Evolutionary conservation across 2,888 invertebrate genomes (phyloP), one percentile per base, ranked within the genome.

Genomic region (Pseudolycoriella hygida): DNA sequence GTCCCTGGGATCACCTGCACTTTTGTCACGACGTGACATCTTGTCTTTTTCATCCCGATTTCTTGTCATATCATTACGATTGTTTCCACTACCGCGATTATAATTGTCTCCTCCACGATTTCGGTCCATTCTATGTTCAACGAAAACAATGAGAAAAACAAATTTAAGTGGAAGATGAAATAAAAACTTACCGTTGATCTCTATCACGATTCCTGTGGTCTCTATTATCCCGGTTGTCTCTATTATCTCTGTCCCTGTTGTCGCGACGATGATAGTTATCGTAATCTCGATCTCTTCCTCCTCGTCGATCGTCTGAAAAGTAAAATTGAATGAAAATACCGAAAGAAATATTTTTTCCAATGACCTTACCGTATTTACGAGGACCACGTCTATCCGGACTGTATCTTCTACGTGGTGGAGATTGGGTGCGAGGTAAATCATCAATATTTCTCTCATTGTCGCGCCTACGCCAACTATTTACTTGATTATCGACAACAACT

Each of bases 391-490:
- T 53, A 44, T 58, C 59, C 12, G 57, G 56, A 48, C 58, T 59
- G 25, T 48, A 51, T 47, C 60, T 60, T 46, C 56, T 53, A 17
- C 52, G 38, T 38, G 48, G 43, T 30, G 50, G 47, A 11, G 43
- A 40, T 19, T 40, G 46, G 12, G 41, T 38, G 18, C 34, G 39
- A 25, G 32, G 50, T 18, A 52, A 50, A 19, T 50, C 51, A 43
- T 48, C 50, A 6, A 49, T 50, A n/a, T 41, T 41, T 15, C 59
- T 60, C 42, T 52, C 52, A 40, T 55, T 54, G 20, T 52, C 54
- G 19, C 55, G 56, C 34, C 63, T 57, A 60, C 62, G 62, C 50
- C 58, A 62, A 12, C 52, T 51, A 18, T 57, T 56, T 48, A 58
- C 60, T 46, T 61, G 60, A 25, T 39, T 20, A 30, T 42, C 46